These are phyloP conservation scores for Drosophila oshimai DNA, from an alignment of 1,140 invertebrate species.

Conservation along the genomic window DNA sequence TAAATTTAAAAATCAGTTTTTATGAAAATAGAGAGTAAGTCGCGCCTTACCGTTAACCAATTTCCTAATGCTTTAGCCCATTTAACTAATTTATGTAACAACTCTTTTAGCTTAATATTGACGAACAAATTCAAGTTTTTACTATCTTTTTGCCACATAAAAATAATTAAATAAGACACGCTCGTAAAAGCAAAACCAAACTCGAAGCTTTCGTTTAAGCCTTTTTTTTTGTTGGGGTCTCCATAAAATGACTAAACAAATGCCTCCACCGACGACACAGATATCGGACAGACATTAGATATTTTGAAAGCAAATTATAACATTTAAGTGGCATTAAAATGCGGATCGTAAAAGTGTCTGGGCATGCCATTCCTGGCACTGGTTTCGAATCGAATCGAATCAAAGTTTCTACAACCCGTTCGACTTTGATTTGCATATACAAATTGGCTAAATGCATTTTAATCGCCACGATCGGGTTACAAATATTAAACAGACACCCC, in stretches of 20 bases:
- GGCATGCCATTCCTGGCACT: constrained; percentile 8
- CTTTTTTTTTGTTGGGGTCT: constrained; percentile 33
- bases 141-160: constrained; percentile 46
- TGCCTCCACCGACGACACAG: constrained; percentile 11
- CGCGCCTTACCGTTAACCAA: not conserved
- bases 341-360: constrained; percentile 38
- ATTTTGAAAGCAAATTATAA: constrained; percentile 76
- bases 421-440: constrained; percentile 53
- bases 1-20: not conserved
- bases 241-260: constrained; percentile 50
- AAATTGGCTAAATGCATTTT: constrained; percentile 65
- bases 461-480: constrained; percentile 42
- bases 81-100: constrained; percentile 51
- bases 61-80: constrained; percentile 6
- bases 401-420: constrained; percentile 34
- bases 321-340: constrained; percentile 60
- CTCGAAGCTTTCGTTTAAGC: constrained; percentile 33
- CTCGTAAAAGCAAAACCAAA: constrained; percentile 42
- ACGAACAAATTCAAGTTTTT: constrained; percentile 36
- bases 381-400: not conserved
- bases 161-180: constrained; percentile 71
- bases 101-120: constrained; percentile 18
- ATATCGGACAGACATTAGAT: constrained; percentile 45
- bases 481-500: constrained; percentile 57
- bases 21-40: too few species aligned